Evolutionary conservation across 2,113 vertebrate genomes (phyloP), one percentile per base, ranked within the genome.

Genomic region (Osmerus mordax): DNA sequence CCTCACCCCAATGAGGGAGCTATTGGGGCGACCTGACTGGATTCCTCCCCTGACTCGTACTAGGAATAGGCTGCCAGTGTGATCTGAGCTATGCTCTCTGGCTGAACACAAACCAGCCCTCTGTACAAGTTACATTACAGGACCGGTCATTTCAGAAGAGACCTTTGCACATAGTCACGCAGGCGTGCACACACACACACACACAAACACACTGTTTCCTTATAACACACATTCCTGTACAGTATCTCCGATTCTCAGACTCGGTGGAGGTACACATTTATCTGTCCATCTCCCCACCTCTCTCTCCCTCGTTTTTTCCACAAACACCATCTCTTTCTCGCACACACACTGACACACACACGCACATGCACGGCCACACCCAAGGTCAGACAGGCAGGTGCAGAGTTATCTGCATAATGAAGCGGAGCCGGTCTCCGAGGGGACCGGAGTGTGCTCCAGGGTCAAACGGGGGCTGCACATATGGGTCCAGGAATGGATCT

Each of bases 41-140:
- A 94, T 95, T 96, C 94, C 94, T 95, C 94, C 95, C 93, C 92
- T 92, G 94, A 92, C 94, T 94, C 94, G 93, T 92, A 91, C 95
- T 93, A 94, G 95, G 93, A 95, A 93, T 94, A 81, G 91, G 90
- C 94, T 96, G 94, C 93, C 93, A 93, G 93, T 83, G 87, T 88
- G 89, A 93, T 95, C 92, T 93, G 80, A 79, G 90, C 87, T 90
- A 90, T 92, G 92, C 92, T 94, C 91, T 92, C 91, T 90, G 75
- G 70, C 71, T 72, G 67, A 82, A 78, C 65, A 75, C 67, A 76
- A 82, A 73, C 67, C 77, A 75, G 76, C 32, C 36, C 75, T 56
- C 70, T 77, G 32, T 74, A 60, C 76, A 65, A 71, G 56, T 73
- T 81, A 69, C 67, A 59, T 72, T 23, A 23, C 23, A 23, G 23